phyloP scores from a whole-genome alignment of 2,113 vertebrate genomes.

The Deroptyus accipitrinus region DNA sequence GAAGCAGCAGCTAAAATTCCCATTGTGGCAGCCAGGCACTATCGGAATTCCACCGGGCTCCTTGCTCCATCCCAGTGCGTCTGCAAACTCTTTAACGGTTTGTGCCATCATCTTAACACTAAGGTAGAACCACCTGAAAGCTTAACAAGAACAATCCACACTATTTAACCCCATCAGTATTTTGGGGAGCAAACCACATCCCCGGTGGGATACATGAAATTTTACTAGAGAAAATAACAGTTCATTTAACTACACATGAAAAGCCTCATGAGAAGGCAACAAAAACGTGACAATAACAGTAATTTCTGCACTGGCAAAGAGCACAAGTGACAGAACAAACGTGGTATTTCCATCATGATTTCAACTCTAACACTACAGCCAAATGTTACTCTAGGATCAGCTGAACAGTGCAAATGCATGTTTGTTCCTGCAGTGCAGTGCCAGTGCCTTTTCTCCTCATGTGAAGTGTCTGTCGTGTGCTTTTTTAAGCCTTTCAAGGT shows the following conservation, averaged over 20 bases:
- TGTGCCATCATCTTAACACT: background rate
- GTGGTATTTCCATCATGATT: background rate
- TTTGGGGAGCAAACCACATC: background rate
- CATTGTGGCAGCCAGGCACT: background rate
- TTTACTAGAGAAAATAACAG: background rate
- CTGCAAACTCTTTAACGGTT: background rate
- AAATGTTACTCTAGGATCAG: background rate
- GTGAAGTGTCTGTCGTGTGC: accelerated
- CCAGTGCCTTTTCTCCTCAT: background rate
- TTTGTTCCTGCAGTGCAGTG: accelerated
- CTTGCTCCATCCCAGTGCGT: background rate
- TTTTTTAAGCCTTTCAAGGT: background rate
- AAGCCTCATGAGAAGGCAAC: background rate
- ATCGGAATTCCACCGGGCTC: background rate
- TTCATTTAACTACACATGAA: background rate
- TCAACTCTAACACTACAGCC: background rate
- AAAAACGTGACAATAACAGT: background rate
- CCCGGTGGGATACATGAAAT: background rate
- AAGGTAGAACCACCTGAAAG: background rate
- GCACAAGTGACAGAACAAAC: background rate
- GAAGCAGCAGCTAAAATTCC: background rate
- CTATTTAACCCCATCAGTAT: background rate
- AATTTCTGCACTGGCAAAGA: background rate
- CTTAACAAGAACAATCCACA: background rate
- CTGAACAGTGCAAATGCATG: background rate